Conservation (phyloP, 2,113 vertebrate genomes). For the Dromas ardeola region DNA sequence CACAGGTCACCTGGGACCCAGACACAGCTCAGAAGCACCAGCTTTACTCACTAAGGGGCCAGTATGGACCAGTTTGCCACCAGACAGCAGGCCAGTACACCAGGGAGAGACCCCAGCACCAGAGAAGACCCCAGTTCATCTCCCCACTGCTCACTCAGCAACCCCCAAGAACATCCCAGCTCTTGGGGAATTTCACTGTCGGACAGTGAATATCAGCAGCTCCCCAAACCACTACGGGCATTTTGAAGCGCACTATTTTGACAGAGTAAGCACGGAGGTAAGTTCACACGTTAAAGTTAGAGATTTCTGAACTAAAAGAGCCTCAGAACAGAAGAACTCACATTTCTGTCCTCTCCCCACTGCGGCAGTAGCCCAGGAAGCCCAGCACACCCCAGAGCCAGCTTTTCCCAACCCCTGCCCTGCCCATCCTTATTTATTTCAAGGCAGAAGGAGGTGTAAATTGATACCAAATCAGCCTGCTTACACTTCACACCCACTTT, state of each 20-base stretch:
- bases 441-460: neutral
- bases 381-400: neutral
- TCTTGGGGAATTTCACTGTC: rapidly evolving
- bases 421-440: neutral
- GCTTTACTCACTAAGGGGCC: neutral
- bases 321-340: neutral
- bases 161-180: neutral
- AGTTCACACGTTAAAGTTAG: neutral
- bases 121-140: neutral
- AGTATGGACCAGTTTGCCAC: neutral
- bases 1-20: neutral
- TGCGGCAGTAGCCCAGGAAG: rapidly evolving
- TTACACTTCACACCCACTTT: neutral
- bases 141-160: neutral
- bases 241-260: rapidly evolving
- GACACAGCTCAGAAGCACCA: neutral
- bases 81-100: neutral
- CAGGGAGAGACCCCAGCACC: neutral
- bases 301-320: neutral
- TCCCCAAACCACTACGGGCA: rapidly evolving
- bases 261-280: neutral
- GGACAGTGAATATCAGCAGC: neutral
- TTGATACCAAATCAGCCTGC: neutral
- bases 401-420: neutral
- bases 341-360: rapidly evolving